Conservation (phyloP, 2,888 invertebrate genomes). For the Polyommatus icarus region DNA sequence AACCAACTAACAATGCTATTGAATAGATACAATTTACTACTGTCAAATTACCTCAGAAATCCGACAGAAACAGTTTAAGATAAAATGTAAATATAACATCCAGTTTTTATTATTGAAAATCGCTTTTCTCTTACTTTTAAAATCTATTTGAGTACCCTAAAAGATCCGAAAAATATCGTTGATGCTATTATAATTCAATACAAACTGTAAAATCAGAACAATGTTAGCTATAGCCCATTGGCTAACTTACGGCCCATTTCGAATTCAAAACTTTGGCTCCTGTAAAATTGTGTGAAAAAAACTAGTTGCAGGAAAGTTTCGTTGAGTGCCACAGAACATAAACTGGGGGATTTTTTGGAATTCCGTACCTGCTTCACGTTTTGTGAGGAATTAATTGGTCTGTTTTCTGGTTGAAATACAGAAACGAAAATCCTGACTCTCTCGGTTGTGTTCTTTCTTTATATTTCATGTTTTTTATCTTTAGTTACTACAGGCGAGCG, state of each 20-base stretch:
- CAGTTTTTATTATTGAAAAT: background rate
- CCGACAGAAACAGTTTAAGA: no score
- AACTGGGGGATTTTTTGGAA: conserved; percentile 14
- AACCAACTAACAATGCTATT: no score
- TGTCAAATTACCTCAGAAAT: no score
- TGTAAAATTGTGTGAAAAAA: background rate
- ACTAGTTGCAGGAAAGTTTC: background rate
- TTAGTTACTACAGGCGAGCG: background rate
- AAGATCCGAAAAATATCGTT: background rate
- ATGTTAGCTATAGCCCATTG: background rate
- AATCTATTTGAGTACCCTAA: background rate
- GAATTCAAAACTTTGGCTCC: background rate
- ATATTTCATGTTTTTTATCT: background rate
- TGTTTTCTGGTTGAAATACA: conserved; percentile 14
- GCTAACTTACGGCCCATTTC: background rate
- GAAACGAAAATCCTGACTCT: background rate
- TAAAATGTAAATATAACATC: no score
- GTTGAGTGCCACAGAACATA: conserved; percentile 7
- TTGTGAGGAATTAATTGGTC: conserved; percentile 7
- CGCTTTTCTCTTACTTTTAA: background rate
- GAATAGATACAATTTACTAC: no score
- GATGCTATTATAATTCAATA: background rate
- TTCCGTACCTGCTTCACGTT: background rate
- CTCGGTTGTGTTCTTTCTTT: background rate
- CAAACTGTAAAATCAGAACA: background rate